Evolutionary conservation across 1,140 invertebrate species (phyloP).

Genomic region (Heterodera carotae): DNA sequence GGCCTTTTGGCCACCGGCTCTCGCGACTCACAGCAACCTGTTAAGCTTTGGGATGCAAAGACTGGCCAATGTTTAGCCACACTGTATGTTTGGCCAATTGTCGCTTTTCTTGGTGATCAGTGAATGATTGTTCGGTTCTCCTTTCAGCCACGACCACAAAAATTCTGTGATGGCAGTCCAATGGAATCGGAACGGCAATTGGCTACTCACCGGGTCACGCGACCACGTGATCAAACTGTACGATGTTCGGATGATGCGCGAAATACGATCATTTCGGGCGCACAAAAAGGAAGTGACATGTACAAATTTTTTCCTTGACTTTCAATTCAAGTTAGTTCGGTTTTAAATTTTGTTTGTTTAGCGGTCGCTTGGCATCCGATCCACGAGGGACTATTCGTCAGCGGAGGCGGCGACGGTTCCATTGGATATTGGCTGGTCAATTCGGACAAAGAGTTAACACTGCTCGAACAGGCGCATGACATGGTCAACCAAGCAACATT

Average conservation of each 20-base stretch:
- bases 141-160: slow-evolving; percentile 91
- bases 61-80: slow-evolving; percentile 77
- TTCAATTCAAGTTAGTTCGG: slow-evolving; percentile 19
- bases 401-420: slow-evolving; percentile 93
- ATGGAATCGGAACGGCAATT: slow-evolving; percentile 99
- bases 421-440: slow-evolving; percentile 55
- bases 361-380: slow-evolving; percentile 92
- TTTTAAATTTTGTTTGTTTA: slow-evolving; percentile 49
- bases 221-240: slow-evolving; percentile 98
- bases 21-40: slow-evolving; percentile 98
- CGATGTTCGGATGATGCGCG: slow-evolving; percentile 82
- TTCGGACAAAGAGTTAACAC: slow-evolving; percentile 79
- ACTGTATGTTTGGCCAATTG: slow-evolving; percentile 67
- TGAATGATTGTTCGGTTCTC: slow-evolving; percentile 17
- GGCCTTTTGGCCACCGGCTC: slow-evolving; percentile 93
- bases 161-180: slow-evolving; percentile 97
- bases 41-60: slow-evolving; percentile 99
- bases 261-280: slow-evolving; percentile 93
- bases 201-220: slow-evolving; percentile 92
- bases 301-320: slow-evolving; percentile 50
- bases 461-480: slow-evolving; percentile 96
- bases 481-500: slow-evolving; percentile 86
- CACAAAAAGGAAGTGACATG: slow-evolving; percentile 98
- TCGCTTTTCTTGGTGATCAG: neutral
- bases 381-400: slow-evolving; percentile 92